Evolutionary conservation across 1,140 invertebrate genomes (phyloP).

Genomic region (Dendroctonus valens): DNA sequence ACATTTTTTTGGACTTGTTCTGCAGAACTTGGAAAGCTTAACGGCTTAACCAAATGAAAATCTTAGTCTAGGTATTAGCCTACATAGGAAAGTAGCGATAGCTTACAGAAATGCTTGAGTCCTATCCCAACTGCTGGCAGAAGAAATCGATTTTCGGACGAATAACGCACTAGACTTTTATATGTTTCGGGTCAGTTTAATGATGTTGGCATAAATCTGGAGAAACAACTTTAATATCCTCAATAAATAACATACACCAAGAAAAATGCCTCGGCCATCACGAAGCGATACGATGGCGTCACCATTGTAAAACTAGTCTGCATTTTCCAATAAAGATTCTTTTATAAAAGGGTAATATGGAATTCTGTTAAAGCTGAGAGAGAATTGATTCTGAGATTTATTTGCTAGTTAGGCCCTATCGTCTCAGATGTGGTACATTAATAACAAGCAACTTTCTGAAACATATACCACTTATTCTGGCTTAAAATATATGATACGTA

Average conservation of each 20-base stretch:
- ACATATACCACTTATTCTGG: too few species aligned
- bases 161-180: not conserved
- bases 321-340: not conserved
- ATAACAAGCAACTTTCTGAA: too few species aligned
- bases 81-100: too few species aligned
- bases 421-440: too few species aligned
- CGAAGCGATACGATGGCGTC: not conserved
- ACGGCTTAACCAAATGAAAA: too few species aligned
- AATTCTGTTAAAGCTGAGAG: not conserved
- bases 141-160: too few species aligned
- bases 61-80: too few species aligned
- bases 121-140: too few species aligned
- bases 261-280: not conserved
- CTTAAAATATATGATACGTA: too few species aligned
- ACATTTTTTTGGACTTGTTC: too few species aligned
- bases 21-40: too few species aligned
- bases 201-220: not conserved
- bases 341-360: constrained; percentile 1
- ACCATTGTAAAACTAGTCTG: constrained; percentile 3
- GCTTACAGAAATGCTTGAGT: too few species aligned
- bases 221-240: constrained; percentile 1
- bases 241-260: not conserved
- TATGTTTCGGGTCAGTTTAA: not conserved
- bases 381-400: not conserved
- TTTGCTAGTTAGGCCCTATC: not conserved